These are phyloP conservation scores for Morone chrysops DNA, from an alignment of 2,113 vertebrate species.

Conservation along the genomic window DNA sequence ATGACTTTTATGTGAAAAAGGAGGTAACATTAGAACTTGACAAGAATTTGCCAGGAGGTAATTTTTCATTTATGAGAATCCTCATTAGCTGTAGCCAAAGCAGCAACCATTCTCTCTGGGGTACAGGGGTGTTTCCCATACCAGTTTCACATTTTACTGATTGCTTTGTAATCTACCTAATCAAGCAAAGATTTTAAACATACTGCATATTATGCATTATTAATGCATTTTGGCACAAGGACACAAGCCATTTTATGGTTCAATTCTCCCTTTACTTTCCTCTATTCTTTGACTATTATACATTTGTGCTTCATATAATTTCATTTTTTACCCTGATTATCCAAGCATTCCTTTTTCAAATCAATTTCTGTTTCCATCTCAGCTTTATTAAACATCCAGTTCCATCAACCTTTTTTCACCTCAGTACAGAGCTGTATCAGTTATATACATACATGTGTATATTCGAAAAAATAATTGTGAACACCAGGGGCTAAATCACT, in stretches of 20 bases:
- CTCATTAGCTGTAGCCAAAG: too few species aligned
- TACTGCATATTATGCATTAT: not conserved
- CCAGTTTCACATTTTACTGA: not conserved
- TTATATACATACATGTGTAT: not conserved
- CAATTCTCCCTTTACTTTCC: conserved; percentile 2
- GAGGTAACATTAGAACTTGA: too few species aligned
- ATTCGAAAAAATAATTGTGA: conserved; percentile 1
- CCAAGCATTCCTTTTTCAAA: not conserved
- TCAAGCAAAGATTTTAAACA: not conserved
- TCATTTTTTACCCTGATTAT: not conserved
- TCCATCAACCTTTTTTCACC: conserved; percentile 35
- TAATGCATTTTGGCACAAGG: conserved; percentile 1
- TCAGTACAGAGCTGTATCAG: not conserved
- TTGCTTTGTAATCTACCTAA: not conserved
- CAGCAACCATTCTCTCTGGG: too few species aligned
- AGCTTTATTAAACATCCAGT: conserved; percentile 28
- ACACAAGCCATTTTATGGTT: conserved; percentile 27
- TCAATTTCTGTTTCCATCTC: conserved; percentile 9
- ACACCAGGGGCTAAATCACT: not conserved
- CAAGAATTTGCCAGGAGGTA: too few species aligned
- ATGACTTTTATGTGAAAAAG: not conserved
- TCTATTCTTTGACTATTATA: not conserved
- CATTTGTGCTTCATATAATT: conserved; percentile 10
- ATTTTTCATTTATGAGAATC: too few species aligned
- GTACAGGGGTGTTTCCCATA: not conserved